Base-by-base conservation (phyloP, 2,113 vertebrate species). In the Sisor rabdophorus region DNA sequence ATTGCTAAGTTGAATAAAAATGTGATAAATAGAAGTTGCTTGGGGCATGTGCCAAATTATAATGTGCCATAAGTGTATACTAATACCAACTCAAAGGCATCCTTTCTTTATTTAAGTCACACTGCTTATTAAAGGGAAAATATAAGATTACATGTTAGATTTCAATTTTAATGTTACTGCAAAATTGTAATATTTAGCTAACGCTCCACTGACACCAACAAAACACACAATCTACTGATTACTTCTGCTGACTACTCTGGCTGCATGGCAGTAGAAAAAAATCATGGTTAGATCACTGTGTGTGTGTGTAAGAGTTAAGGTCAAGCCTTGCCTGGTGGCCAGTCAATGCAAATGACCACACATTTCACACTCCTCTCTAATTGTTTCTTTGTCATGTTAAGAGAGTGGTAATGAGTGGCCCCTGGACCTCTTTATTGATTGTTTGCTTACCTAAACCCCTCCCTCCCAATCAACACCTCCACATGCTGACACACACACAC, bases 371-470 rank as follows among this genome's bases (percentile, higher is more conserved):
- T 65, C 84, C 75, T 85, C 90, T 84, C 81, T 90, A 91, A 89
- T 90, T 91, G 87, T 88, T 89, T 85, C 80, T 87, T 77, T 89
- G 86, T 87, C 87, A 83, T 90, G 87, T 91, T 91, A 90, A 85
- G 86, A 86, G 87, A 68, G 7, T 90, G 85, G 84, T 92, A 89
- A 92, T 84, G 84, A 86, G 81, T 54, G 4, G 78, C 83, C 88
- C 83, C 86, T 91, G 86, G 87, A 84, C 86, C 79, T 76, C 80
- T 67, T 78, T 74, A 83, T 71, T 82, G 86, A 88, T 86, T 81
- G 83, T 87, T 87, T 86, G 85, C 86, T 89, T 84, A 84, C 89
- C 67, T 71, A 32, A 69, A 59, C 73, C 73, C 63, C 78, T 74
- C 76, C 64, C 76, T 73, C 75, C 81, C 84, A 77, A 80, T 82